Conservation (phyloP, 2,797 vertebrate genomes). For the Clarias laeviceps region DNA sequence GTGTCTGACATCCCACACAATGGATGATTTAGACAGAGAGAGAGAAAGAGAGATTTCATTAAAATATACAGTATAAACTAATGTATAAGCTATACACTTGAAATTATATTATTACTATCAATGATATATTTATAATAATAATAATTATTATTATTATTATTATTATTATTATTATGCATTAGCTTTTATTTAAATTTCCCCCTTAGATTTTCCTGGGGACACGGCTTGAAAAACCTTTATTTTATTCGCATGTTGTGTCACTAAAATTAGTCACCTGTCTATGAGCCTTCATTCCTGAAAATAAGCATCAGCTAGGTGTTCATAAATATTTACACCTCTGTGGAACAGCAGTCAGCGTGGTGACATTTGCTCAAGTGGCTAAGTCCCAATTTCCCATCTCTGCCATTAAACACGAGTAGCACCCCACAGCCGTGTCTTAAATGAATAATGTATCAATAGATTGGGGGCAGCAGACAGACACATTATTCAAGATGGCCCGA, state of each 20-base stretch:
- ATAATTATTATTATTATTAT: too few relatives aligned
- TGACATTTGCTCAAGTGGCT: conserved; percentile 32
- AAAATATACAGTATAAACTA: too few relatives aligned
- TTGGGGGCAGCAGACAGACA: conserved; percentile 30
- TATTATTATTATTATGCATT: background rate
- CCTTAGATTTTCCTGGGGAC: background rate
- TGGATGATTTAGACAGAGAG: background rate
- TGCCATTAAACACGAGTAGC: conserved; percentile 31
- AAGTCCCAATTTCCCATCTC: conserved; percentile 25
- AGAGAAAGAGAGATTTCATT: background rate
- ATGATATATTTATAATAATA: too few relatives aligned
- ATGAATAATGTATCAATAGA: conserved; percentile 69
- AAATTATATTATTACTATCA: too few relatives aligned
- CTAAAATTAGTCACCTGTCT: conserved; percentile 1
- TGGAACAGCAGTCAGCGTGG: conserved; percentile 3
- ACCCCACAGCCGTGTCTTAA: conserved; percentile 25
- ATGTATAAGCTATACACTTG: too few relatives aligned
- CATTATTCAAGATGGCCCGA: conserved; percentile 61
- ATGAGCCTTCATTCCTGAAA: conserved; percentile 21
- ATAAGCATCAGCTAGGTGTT: conserved; percentile 13
- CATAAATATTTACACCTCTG: conserved; percentile 40
- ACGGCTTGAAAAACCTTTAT: background rate
- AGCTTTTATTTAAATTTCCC: background rate
- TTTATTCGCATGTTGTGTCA: background rate
- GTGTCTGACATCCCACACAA: background rate